Evolutionary conservation across 37 sponge, comb jelly and placozoan species (phyloP).

Genomic region (Halisarca cf. caerulea): DNA sequence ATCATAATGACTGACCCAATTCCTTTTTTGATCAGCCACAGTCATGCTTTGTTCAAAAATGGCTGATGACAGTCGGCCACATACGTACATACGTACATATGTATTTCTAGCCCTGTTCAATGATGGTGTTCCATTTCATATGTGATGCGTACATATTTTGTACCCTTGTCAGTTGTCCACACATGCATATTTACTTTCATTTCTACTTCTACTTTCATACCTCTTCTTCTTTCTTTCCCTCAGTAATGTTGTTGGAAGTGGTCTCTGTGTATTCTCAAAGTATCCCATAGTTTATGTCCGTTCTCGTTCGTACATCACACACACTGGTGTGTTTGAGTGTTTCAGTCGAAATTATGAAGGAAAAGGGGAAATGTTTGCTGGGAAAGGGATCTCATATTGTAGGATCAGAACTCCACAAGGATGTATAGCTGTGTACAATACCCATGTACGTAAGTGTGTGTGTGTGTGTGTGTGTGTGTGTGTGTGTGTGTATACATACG

Average conservation of each 20-base stretch:
- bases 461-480: neutral
- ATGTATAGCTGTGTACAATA: constrained; percentile 52
- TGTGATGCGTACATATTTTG: neutral
- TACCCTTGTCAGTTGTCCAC: neutral
- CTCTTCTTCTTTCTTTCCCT: neutral
- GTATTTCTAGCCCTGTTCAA: too few relatives aligned
- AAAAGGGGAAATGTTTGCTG: constrained; percentile 73
- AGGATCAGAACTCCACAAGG: constrained; percentile 51
- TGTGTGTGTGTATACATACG: neutral
- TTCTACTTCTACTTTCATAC: neutral
- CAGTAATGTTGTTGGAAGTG: constrained; percentile 81
- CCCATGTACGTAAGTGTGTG: constrained; percentile 51
- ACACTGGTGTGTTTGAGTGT: constrained; percentile 22
- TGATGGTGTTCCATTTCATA: neutral
- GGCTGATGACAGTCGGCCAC: too few relatives aligned
- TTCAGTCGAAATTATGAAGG: neutral
- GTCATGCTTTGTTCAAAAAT: too few relatives aligned
- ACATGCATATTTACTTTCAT: too few relatives aligned
- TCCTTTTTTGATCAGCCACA: too few relatives aligned
- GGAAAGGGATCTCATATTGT: constrained; percentile 56
- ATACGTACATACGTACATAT: too few relatives aligned
- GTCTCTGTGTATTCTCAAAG: constrained; percentile 75
- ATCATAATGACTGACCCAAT: too few relatives aligned
- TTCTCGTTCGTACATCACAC: neutral
- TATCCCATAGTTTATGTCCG: constrained; percentile 58